These are phyloP conservation scores for Umimayanthus chanpuru DNA, from an alignment of 92 coral and sea anemone species.

Conservation along the genomic window DNA sequence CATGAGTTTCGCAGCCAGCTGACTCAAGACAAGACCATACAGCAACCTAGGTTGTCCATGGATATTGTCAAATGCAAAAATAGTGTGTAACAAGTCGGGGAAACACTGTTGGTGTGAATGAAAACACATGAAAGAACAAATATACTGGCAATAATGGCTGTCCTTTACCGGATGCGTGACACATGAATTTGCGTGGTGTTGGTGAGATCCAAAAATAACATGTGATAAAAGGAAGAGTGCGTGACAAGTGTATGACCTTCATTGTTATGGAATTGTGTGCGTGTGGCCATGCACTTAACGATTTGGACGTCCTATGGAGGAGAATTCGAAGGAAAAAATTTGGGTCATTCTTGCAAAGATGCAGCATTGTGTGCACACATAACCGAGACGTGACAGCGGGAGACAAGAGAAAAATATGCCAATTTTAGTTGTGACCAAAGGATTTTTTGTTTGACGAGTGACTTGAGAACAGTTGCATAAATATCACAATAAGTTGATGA, in stretches of 20 bases:
- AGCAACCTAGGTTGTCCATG: not conserved
- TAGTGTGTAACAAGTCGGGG: not conserved
- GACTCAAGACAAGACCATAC: not conserved
- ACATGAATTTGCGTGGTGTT: too few relatives aligned
- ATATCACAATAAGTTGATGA: too few relatives aligned
- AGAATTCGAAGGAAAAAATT: not conserved
- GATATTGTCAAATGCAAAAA: not conserved
- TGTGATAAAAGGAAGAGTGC: too few relatives aligned
- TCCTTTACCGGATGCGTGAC: too few relatives aligned
- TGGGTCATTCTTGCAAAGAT: not conserved
- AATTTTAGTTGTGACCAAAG: not conserved
- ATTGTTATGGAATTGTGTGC: not conserved
- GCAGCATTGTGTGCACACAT: too few relatives aligned
- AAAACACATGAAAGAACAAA: too few relatives aligned
- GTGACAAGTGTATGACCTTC: too few relatives aligned
- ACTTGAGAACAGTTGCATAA: too few relatives aligned
- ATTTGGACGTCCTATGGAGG: not conserved
- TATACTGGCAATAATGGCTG: too few relatives aligned
- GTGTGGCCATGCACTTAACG: not conserved
- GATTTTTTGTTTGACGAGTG: not conserved
- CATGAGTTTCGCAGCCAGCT: not conserved
- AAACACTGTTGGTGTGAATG: not conserved
- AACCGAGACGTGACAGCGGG: not conserved
- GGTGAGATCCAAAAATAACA: too few relatives aligned
- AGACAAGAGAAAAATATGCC: not conserved